Base-by-base conservation (phyloP, 2,888 invertebrate genomes). In the Endotricha flammealis region DNA sequence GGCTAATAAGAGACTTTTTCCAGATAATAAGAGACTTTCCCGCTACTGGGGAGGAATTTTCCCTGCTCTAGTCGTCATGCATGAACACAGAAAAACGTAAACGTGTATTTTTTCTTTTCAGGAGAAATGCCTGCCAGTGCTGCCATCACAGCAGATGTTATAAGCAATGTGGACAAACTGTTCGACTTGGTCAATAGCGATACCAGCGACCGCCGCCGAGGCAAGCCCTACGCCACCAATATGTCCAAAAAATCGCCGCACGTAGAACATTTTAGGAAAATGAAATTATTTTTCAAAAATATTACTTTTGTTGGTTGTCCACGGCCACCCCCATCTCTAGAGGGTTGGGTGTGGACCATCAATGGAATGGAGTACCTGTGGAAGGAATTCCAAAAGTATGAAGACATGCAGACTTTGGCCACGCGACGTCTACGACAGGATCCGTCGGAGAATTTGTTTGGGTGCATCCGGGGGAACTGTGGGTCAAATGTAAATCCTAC, bases 361-460 rank as follows among this genome's bases (percentile, higher is more conserved):
- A 52, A 50, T 39, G 55, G 32, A 0, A 32, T 54, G n/a, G n/a
- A n/a, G n/a, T n/a, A n/a, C n/a, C n/a, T n/a, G n/a, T n/a, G n/a
- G n/a, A n/a, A n/a, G n/a, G n/a, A 10, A 4, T 50, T 32, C 29
- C 36, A 22, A 33, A 42, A 20, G 3, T 12, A 42, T n/a, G n/a
- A n/a, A n/a, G 23, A 13, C 1, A 41, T 57, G 0, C 43, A 43
- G 40, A 46, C 41, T 12, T 22, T 59, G 1, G 40, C 53, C 0
- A 55, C 53, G 4, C 31, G 51, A 32, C 34, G 46, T 12, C 9
- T 54, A 1, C 44, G 53, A 23, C 53, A 56, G 30, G 53, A 55
- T 27, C 44, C 51, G 1, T 13, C 55, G 1, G 52, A 51, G 38
- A 50, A 56, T 38, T 38, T 47, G 16, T 47, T 45, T 37, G 47